Evolutionary conservation across 2,113 vertebrate genomes (phyloP), one percentile per base, ranked within the genome.

Genomic region (Brienomyrus brachyistius): DNA sequence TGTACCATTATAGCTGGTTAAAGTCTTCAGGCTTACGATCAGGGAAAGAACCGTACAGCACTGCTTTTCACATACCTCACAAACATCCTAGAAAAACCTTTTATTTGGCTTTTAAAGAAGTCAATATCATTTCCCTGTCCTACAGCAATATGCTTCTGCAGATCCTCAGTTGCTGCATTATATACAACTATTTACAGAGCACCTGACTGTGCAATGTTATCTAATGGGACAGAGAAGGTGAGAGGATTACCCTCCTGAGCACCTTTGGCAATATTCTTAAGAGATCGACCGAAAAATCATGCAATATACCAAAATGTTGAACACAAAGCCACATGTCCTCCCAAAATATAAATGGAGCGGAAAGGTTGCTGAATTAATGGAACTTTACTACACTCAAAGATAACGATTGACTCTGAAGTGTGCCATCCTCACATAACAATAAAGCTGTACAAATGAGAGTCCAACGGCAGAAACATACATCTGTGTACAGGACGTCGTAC

Each of bases 151-250:
- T 48, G 56, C 23, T 50, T 21, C 9, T 88, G 6, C 43, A 74
- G 9, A 47, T 51, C 7, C 21, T 47, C 23, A n/a, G 50, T 45
- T 51, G 27, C 66, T 54, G 1, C n/a, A 15, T 54, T 82, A 56
- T 85, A 54, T 45, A 89, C 59, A 85, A 66, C 56, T 62, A 70
- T 86, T 89, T 86, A 31, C 54, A 85, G n/a, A 54, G 23, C 23
- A 47, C 52, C n/a, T 31, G 11, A 40, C 35, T 48, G 77, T 8
- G 23, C 8, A 47, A 7, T 21, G n/a, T 15, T 48, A 35, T 66
- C 21, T 89, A 86, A 70, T 86, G 62, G 77, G 11, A 35, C 7
- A 85, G 89, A 48, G 6, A 89, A 31, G 40, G 23, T 31, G 15
- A 56, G 19, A 56, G 77, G 52, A 47, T 50, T 19, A 31, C 1